Evolutionary conservation across 2,888 invertebrate genomes (phyloP).

Genomic region (Peribatodes rhomboidaria): DNA sequence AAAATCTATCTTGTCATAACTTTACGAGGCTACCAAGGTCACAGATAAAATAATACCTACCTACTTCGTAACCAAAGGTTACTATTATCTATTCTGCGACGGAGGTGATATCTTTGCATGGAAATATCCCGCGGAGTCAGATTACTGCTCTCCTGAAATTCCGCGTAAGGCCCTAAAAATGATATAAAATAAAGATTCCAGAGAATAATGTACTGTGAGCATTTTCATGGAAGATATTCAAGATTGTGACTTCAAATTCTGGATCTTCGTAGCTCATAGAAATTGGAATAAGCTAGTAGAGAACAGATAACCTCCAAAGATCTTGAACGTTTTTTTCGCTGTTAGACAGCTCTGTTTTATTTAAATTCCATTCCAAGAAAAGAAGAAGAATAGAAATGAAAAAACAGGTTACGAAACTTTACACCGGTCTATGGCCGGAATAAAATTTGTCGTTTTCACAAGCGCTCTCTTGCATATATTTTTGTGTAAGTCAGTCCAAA

Average conservation of each 20-base stretch:
- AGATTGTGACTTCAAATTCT: neutral
- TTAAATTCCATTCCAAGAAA: too few species aligned
- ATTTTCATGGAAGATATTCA: neutral
- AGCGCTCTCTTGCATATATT: neutral
- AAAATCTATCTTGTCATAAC: constrained; percentile 19
- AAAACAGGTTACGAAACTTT: neutral
- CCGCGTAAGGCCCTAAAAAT: constrained; percentile 15
- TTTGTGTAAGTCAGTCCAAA: neutral
- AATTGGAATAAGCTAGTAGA: neutral
- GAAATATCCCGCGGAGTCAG: constrained; percentile 38
- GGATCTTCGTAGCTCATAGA: neutral
- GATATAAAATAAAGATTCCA: constrained; percentile 10
- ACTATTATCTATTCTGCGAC: constrained; percentile 8
- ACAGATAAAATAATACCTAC: constrained; percentile 1
- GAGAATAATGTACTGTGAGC: constrained; percentile 4
- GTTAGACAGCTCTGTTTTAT: too few species aligned
- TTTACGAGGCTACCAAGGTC: neutral
- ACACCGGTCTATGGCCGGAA: neutral
- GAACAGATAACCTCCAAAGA: neutral
- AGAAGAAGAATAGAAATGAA: neutral
- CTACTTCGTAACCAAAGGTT: neutral
- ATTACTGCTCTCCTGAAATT: constrained; percentile 36
- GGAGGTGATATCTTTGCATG: constrained; percentile 37
- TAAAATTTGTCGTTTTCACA: neutral
- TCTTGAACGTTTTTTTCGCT: too few species aligned